Conservation (phyloP, 1,140 invertebrate genomes). For the Protaetia brevitarsis region DNA sequence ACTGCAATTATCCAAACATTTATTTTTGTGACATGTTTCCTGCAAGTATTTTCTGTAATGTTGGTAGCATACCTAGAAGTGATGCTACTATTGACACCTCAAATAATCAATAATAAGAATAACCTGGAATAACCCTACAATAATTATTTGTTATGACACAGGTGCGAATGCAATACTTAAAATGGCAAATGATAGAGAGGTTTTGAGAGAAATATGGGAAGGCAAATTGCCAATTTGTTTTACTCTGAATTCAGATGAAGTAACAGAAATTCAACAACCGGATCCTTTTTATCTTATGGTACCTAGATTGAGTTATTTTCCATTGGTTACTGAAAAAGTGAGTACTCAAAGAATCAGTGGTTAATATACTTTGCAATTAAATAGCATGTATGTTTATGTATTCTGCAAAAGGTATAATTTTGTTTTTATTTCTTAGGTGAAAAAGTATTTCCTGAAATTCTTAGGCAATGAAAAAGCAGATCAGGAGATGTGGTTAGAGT, state of each 20-base stretch:
- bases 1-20: no score
- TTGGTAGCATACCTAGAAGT: no score
- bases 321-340: slow-evolving; percentile 93
- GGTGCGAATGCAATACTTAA: neutral
- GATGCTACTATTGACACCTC: no score
- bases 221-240: slow-evolving; percentile 92
- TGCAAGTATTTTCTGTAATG: no score
- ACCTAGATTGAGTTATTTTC: slow-evolving; percentile 92
- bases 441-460: slow-evolving; percentile 84
- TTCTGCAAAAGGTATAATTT: neutral
- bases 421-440: slow-evolving; percentile 59
- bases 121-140: neutral
- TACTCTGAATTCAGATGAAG: slow-evolving; percentile 81
- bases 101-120: slow-evolving; percentile 5
- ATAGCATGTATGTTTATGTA: neutral
- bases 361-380: no score
- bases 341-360: no score
- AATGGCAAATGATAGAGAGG: slow-evolving; percentile 91
- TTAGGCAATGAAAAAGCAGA: slow-evolving; percentile 78
- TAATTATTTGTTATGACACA: neutral
- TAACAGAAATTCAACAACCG: slow-evolving; percentile 80
- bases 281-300: slow-evolving; percentile 95
- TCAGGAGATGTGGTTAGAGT: slow-evolving; percentile 94
- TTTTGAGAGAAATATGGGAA: slow-evolving; percentile 92
- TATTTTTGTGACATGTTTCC: no score